Percentiles rank a stretch among this genome's conserved stretches.
Evolutionary conservation across 1,140 invertebrate genomes (phyloP).

Genomic region (Drosophila kepulauana): DNA sequence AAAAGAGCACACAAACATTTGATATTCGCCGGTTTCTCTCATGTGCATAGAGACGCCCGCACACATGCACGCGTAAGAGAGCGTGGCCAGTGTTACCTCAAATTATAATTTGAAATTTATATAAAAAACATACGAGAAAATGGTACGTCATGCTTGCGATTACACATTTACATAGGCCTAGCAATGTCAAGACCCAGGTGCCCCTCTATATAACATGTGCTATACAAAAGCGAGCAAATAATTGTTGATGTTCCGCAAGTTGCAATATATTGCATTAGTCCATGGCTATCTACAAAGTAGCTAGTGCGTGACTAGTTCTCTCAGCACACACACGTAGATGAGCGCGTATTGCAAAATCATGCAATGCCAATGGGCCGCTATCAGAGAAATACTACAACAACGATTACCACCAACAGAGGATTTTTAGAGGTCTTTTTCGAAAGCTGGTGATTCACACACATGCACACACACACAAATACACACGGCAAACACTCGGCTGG

Average conservation of each 20-base stretch:
- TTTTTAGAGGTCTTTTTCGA: constrained; percentile 40
- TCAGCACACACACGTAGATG: no score
- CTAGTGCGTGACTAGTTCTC: no score
- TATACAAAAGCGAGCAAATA: neutral
- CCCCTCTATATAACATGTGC: constrained; percentile 1
- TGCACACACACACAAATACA: neutral
- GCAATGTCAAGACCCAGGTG: neutral
- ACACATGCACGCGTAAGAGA: constrained; percentile 14
- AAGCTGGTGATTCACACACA: constrained; percentile 40
- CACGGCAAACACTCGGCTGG: neutral
- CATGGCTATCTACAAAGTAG: no score
- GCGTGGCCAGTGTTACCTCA: constrained; percentile 34
- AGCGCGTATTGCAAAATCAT: neutral
- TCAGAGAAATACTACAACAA: constrained; percentile 9
- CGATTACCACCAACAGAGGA: constrained; percentile 42
- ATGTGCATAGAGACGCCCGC: constrained; percentile 50
- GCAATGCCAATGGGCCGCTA: neutral
- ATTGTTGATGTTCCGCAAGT: neutral
- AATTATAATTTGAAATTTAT: constrained; percentile 1
- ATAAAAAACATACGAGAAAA: constrained; percentile 15
- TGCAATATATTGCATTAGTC: neutral
- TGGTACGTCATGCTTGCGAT: constrained; percentile 26
- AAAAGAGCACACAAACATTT: constrained; percentile 28
- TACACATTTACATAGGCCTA: constrained; percentile 20
- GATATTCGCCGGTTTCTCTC: constrained; percentile 59